These are phyloP conservation scores for Montipora capitata DNA, from an alignment of 92 coral and sea anemone genomes.

Conservation along the genomic window DNA sequence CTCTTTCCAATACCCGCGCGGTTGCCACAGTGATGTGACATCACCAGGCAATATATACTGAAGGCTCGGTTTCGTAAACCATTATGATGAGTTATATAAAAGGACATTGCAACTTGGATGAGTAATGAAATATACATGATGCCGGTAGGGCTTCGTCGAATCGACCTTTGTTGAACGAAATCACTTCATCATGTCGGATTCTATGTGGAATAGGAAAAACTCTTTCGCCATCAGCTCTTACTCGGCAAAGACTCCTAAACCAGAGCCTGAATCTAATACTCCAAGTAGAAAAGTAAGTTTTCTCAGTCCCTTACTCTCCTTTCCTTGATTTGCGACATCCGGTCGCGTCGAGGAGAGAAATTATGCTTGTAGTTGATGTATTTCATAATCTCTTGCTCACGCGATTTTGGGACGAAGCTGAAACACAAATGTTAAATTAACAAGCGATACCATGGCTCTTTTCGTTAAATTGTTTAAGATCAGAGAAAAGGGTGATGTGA, in stretches of 20 bases:
- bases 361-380: not conserved
- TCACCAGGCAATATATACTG: constrained; percentile 53
- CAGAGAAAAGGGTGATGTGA: too few species aligned
- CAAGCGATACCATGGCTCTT: not conserved
- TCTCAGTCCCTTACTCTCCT: not conserved
- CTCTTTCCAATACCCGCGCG: not conserved
- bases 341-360: constrained; percentile 10
- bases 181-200: constrained; percentile 75
- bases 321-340: constrained; percentile 15
- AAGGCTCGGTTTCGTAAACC: constrained; percentile 74
- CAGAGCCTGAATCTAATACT: constrained; percentile 56
- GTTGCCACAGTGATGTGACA: constrained; percentile 60
- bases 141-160: constrained; percentile 78
- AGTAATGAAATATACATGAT: constrained; percentile 92
- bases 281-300: constrained; percentile 61
- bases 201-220: constrained; percentile 97
- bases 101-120: constrained; percentile 26
- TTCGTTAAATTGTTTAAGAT: not conserved
- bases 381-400: constrained; percentile 28
- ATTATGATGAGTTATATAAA: constrained; percentile 30
- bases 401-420: not conserved
- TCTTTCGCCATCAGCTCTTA: constrained; percentile 94
- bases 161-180: constrained; percentile 47
- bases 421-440: not conserved
- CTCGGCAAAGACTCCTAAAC: constrained; percentile 85